Conservation (phyloP, 1,140 invertebrate genomes). For the Sarcophaga peregrina region DNA sequence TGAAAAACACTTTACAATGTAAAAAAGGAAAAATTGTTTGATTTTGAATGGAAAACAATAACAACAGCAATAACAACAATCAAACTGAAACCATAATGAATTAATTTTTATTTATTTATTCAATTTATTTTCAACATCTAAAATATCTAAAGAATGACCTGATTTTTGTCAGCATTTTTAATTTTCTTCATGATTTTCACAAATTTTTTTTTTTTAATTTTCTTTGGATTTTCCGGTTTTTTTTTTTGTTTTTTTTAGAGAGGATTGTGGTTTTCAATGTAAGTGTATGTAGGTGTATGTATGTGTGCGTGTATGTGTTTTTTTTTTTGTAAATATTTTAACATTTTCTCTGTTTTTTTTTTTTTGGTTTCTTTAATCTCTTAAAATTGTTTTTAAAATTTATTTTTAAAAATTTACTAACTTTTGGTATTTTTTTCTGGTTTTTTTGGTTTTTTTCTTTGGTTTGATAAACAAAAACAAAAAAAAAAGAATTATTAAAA, state of each 20-base stretch:
- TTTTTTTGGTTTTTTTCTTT: not conserved
- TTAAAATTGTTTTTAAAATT: not conserved
- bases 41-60: too few relatives aligned
- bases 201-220: too few relatives aligned
- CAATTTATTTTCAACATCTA: not conserved
- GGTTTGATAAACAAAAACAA: too few relatives aligned
- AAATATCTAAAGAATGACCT: constrained; percentile 35
- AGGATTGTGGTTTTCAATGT: not conserved
- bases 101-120: not conserved
- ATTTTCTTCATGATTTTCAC: not conserved
- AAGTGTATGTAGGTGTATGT: not conserved
- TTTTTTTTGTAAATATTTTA: constrained; percentile 7
- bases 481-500: not conserved
- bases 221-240: too few relatives aligned
- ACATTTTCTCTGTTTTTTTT: not conserved
- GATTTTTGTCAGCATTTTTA: constrained; percentile 29
- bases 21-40: too few relatives aligned
- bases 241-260: too few relatives aligned
- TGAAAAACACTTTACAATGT: too few relatives aligned
- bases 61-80: too few relatives aligned
- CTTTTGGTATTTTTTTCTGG: not conserved
- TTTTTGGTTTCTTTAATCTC: not conserved
- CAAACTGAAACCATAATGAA: not conserved
- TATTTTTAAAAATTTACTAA: constrained; percentile 1
- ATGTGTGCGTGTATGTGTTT: not conserved